These are phyloP conservation scores for Copidosoma floridanum DNA, from an alignment of 1,140 invertebrate genomes.

Conservation along the genomic window DNA sequence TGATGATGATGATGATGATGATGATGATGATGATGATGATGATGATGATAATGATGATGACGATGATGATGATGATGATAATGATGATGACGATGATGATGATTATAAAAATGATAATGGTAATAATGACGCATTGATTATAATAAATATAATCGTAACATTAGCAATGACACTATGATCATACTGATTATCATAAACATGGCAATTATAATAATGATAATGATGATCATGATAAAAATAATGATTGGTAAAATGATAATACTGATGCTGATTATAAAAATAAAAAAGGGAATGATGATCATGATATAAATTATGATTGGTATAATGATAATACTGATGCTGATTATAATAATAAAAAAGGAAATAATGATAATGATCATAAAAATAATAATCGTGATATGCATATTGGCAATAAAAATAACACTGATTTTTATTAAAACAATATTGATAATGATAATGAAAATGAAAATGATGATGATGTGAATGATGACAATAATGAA, in stretches of 20 bases:
- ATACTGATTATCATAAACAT: not conserved
- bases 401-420: not conserved
- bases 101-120: not conserved
- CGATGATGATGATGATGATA: not conserved
- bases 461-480: not conserved
- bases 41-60: not conserved
- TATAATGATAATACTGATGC: not conserved
- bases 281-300: not conserved
- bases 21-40: not conserved
- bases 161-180: not conserved
- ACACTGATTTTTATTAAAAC: not conserved
- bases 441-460: too few relatives aligned
- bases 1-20: not conserved
- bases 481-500: not conserved
- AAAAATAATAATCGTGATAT: not conserved
- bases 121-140: not conserved
- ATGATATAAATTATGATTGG: not conserved
- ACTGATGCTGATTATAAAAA: not conserved
- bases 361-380: too few relatives aligned
- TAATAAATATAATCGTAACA: constrained; percentile 9
- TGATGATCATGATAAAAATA: not conserved
- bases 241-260: not conserved
- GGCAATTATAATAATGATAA: not conserved
- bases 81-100: too few relatives aligned
- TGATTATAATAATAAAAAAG: constrained; percentile 1